These are phyloP conservation scores for Drosophila mojavensis DNA, from an alignment of 1,140 invertebrate species.

Conservation along the genomic window DNA sequence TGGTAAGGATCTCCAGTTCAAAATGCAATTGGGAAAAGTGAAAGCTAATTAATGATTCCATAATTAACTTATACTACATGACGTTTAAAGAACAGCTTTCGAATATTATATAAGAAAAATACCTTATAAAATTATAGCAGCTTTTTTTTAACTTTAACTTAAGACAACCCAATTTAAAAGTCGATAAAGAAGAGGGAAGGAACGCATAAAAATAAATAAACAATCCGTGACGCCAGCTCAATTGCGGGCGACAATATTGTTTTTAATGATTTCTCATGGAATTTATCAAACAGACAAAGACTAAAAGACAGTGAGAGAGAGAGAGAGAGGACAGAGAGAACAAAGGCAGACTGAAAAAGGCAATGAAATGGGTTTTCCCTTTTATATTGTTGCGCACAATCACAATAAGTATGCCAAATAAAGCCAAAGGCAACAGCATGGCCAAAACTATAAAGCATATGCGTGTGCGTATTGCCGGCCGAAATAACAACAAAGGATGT, in stretches of 20 bases:
- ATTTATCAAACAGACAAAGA: conserved; percentile 31
- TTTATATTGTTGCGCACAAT: conserved; percentile 54
- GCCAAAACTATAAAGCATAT: conserved; percentile 62
- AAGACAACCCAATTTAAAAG: conserved; percentile 1
- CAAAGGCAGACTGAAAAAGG: background rate
- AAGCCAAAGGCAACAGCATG: conserved; percentile 17
- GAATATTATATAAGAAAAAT: too few relatives aligned
- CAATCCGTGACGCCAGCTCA: conserved; percentile 61
- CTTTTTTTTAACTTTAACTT: too few relatives aligned
- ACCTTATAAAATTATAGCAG: too few relatives aligned
- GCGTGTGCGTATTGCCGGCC: conserved; percentile 47
- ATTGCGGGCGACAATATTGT: conserved; percentile 74
- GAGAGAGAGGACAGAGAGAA: background rate
- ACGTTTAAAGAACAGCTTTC: too few relatives aligned
- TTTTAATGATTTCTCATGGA: conserved; percentile 73
- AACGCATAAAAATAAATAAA: conserved; percentile 65
- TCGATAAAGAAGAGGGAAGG: background rate
- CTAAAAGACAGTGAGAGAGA: background rate
- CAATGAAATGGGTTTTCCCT: conserved; percentile 52
- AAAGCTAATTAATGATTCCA: background rate
- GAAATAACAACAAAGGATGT: conserved; percentile 49
- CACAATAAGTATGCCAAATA: conserved; percentile 20
- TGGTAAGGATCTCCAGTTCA: background rate
- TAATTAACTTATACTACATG: too few relatives aligned
- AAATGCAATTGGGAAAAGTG: conserved; percentile 22